These are phyloP conservation scores for Diachrysia chrysitis DNA, from an alignment of 2,888 invertebrate genomes.

Conservation along the genomic window DNA sequence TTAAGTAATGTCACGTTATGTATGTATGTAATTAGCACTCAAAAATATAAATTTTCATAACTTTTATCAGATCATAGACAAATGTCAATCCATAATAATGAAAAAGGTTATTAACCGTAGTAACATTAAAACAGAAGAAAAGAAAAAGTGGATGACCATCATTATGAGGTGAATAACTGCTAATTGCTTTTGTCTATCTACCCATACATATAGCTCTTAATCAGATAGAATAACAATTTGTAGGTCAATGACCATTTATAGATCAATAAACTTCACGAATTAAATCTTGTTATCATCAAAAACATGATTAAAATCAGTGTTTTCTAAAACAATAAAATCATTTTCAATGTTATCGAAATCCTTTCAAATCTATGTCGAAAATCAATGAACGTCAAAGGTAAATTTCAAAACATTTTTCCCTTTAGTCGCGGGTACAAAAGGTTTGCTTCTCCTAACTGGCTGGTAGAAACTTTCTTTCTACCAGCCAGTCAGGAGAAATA, in stretches of 20 bases:
- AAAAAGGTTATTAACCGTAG: no score
- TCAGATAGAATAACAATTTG: background rate
- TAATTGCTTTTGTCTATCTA: background rate
- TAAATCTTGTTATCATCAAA: background rate
- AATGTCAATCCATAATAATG: no score
- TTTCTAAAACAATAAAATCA: background rate
- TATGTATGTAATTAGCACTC: no score
- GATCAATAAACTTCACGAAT: background rate
- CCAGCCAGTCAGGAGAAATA: constrained; percentile 64
- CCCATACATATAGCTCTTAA: background rate
- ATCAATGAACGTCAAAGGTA: constrained; percentile 35
- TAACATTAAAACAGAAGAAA: background rate
- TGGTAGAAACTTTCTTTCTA: constrained; percentile 37
- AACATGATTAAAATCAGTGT: background rate
- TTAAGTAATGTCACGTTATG: no score
- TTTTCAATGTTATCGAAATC: background rate
- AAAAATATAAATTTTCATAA: no score
- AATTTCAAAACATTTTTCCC: constrained; percentile 54
- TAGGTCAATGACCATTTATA: background rate
- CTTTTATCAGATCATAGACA: no score
- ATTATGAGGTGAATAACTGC: no score
- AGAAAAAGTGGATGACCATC: background rate
- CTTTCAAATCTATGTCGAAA: background rate
- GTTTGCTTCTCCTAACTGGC: no score
- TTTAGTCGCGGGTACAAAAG: constrained; percentile 40